Percentiles rank a stretch among this genome's conserved stretches.
Conservation (phyloP, 2,888 invertebrate species). For the Anoplius nigerrimus region DNA sequence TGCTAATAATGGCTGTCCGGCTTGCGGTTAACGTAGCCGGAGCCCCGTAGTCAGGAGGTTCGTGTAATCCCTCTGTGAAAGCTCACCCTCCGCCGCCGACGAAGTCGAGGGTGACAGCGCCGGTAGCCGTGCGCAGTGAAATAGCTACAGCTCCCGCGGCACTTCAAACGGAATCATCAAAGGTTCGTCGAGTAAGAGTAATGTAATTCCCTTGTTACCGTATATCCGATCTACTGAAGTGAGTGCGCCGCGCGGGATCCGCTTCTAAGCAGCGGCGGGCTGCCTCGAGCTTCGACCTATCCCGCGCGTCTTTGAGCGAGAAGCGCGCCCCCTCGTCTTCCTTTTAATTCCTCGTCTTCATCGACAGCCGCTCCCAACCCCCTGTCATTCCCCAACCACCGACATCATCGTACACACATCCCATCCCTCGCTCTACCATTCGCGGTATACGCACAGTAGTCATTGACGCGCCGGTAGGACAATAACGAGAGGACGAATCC, state of each 20-base stretch:
- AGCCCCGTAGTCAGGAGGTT: constrained; percentile 63
- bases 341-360: no score
- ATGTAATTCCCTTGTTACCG: constrained; percentile 65
- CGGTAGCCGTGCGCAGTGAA: constrained; percentile 28
- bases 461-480: background rate
- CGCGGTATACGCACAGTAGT: no score
- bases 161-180: constrained; percentile 73
- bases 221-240: constrained; percentile 32
- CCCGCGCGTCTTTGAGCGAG: constrained; percentile 16
- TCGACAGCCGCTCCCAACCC: no score
- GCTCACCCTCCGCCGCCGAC: constrained; percentile 58
- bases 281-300: constrained; percentile 30
- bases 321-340: no score
- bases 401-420: no score
- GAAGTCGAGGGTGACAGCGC: constrained; percentile 66
- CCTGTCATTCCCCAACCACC: no score
- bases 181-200: constrained; percentile 68
- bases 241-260: constrained; percentile 26
- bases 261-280: constrained; percentile 29
- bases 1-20: constrained; percentile 71
- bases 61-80: constrained; percentile 70
- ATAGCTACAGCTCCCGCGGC: constrained; percentile 48
- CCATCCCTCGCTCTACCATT: no score
- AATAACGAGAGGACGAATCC: constrained; percentile 2
- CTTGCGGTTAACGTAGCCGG: constrained; percentile 68